Percentiles rank a stretch among this genome's conserved stretches.
phyloP scores from a whole-genome alignment of 2,113 vertebrate genomes.

The Pachyramphus minor region DNA sequence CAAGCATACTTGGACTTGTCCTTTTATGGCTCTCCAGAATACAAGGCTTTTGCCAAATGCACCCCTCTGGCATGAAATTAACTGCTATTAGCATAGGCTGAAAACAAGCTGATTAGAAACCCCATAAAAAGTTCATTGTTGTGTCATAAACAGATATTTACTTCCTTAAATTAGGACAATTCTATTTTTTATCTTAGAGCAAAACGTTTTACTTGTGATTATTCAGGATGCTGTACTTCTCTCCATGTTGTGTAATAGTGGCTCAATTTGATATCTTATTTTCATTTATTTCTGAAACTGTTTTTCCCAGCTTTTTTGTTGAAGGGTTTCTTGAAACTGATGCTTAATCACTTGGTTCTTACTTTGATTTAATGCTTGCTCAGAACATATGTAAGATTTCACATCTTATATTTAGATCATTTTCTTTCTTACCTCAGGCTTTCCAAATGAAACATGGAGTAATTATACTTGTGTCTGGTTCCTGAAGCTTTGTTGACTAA shows the following conservation, averaged over 20 bases:
- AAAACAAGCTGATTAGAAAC: background rate
- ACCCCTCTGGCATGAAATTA: background rate
- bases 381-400: background rate
- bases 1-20: background rate
- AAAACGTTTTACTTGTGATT: background rate
- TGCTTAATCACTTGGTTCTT: background rate
- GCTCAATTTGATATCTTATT: background rate
- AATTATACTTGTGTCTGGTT: background rate
- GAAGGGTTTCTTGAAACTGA: background rate
- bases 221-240: background rate
- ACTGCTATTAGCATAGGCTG: background rate
- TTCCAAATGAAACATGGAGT: background rate
- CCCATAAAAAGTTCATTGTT: background rate
- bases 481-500: background rate
- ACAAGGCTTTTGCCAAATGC: background rate
- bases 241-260: background rate
- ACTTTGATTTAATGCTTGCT: background rate
- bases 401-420: background rate
- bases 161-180: background rate
- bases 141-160: background rate
- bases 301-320: background rate
- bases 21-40: background rate
- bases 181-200: background rate
- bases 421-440: conserved; percentile 11
- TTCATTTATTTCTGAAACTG: background rate